Evolutionary conservation across 2,113 vertebrate species (phyloP).

Genomic region (Scopus umbretta): DNA sequence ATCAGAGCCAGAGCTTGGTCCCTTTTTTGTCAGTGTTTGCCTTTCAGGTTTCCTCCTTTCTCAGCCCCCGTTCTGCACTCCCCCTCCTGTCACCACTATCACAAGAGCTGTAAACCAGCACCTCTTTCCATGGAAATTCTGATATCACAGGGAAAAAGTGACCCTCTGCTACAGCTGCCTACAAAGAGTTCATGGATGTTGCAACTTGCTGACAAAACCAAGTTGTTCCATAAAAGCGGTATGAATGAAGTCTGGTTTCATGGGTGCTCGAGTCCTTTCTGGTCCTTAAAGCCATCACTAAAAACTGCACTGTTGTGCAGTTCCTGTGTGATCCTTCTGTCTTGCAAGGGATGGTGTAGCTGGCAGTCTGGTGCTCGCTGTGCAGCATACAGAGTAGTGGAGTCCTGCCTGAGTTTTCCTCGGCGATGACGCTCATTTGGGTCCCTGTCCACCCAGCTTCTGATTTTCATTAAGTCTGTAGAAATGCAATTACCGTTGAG

Average conservation of each 20-base stretch:
- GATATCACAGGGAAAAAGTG: background rate
- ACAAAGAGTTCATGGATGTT: background rate
- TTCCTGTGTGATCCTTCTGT: background rate
- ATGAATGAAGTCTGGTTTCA: background rate
- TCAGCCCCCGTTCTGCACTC: background rate
- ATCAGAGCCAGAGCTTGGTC: background rate
- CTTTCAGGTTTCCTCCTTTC: background rate
- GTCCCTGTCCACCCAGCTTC: background rate
- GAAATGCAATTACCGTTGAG: background rate
- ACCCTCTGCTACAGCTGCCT: background rate
- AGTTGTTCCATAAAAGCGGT: background rate
- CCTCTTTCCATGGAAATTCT: constrained; percentile 32
- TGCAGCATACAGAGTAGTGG: background rate
- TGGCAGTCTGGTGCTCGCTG: background rate
- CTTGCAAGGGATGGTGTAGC: background rate
- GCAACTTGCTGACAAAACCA: background rate
- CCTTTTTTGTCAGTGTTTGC: background rate
- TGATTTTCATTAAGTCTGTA: background rate
- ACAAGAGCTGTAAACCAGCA: background rate
- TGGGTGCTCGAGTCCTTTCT: background rate
- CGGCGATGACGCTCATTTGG: background rate
- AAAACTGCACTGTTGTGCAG: background rate
- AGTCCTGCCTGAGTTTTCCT: background rate
- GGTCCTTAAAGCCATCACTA: background rate
- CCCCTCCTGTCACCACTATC: background rate